phyloP scores from a whole-genome alignment of 2,113 vertebrate species.

The Trinectes maculatus region DNA sequence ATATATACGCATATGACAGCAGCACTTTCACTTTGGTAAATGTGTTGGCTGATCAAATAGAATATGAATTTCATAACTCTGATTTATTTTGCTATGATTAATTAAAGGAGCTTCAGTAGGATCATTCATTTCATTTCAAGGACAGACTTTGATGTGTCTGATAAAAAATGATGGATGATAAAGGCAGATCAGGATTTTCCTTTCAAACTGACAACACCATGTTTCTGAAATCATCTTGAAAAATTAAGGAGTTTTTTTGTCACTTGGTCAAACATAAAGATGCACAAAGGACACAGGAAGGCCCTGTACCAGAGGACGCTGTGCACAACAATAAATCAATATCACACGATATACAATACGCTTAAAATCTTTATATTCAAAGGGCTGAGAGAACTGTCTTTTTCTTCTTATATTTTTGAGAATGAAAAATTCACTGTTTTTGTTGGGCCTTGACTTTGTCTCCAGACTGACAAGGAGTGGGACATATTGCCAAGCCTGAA shows the following conservation, averaged over 20 bases:
- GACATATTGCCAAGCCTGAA: neutral
- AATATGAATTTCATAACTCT: constrained; percentile 57
- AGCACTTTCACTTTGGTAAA: constrained; percentile 45
- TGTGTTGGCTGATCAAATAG: constrained; percentile 64
- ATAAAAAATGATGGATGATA: constrained; percentile 35
- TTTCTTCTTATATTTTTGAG: neutral
- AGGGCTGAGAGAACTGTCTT: neutral
- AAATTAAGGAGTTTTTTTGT: constrained; percentile 16
- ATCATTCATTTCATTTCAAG: constrained; percentile 65
- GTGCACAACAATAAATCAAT: neutral
- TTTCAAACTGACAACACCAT: constrained; percentile 3
- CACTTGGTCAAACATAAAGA: constrained; percentile 16
- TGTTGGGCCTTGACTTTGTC: neutral
- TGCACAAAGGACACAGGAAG: neutral
- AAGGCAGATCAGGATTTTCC: constrained; percentile 38
- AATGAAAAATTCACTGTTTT: neutral
- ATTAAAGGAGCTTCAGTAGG: constrained; percentile 55
- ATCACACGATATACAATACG: neutral
- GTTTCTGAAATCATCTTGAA: constrained; percentile 36
- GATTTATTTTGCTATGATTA: constrained; percentile 62
- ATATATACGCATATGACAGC: constrained; percentile 38
- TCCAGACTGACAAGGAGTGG: neutral
- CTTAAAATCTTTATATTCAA: neutral
- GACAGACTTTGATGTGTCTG: constrained; percentile 45
- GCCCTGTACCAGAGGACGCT: neutral